Percentiles rank a stretch among this genome's conserved stretches.
These are phyloP conservation scores for Apodemia mormo DNA, from an alignment of 2,888 invertebrate genomes.

Conservation along the genomic window DNA sequence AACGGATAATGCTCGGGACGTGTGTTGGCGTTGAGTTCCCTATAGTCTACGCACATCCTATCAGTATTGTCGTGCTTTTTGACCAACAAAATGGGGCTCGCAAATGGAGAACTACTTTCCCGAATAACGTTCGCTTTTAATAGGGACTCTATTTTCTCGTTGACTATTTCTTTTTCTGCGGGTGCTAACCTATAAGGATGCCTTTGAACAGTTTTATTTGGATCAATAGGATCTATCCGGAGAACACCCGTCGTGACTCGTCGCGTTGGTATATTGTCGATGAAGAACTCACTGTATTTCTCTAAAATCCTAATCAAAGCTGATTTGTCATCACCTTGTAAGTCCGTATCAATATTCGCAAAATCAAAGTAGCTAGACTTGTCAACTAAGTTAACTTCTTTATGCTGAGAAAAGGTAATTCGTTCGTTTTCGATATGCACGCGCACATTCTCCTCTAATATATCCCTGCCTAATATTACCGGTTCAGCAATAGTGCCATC, in stretches of 20 bases:
- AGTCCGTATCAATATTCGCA: not conserved
- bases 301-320: not conserved
- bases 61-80: not conserved
- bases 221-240: not conserved
- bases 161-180: not conserved
- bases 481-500: not conserved
- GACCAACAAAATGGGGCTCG: no score
- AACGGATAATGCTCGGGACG: no score
- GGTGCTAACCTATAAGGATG: constrained; percentile 6
- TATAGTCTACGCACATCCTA: constrained; percentile 2
- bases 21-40: no score
- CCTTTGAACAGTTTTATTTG: not conserved
- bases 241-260: not conserved
- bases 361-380: not conserved
- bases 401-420: not conserved
- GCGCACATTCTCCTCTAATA: not conserved
- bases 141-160: constrained; percentile 1
- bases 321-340: not conserved
- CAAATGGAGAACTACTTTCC: no score
- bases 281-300: not conserved
- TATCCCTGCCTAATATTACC: not conserved
- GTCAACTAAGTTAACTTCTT: not conserved
- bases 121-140: not conserved
- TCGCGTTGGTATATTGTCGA: not conserved
- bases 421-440: not conserved